Percentiles rank a stretch among this genome's conserved stretches.
Conservation (phyloP, 1,140 invertebrate genomes). For the Protaetia brevitarsis region DNA sequence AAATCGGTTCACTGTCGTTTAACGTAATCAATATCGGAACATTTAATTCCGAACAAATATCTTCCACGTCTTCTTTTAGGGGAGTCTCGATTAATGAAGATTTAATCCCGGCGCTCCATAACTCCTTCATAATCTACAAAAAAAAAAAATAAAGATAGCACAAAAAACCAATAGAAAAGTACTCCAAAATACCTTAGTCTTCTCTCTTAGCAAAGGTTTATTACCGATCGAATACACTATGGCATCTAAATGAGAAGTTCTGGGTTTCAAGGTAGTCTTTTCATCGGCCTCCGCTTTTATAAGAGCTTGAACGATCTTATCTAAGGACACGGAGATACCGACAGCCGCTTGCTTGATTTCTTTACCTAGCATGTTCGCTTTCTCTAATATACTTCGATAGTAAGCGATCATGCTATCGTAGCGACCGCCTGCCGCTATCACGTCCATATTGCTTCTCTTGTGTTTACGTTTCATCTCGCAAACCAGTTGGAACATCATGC, state of each 20-base stretch:
- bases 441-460: slow-evolving; percentile 50
- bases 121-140: slow-evolving; percentile 47
- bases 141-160: not conserved
- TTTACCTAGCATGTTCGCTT: slow-evolving; percentile 35
- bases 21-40: slow-evolving; percentile 67
- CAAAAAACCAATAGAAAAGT: slow-evolving; percentile 14
- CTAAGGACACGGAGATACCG: slow-evolving; percentile 72
- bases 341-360: slow-evolving; percentile 60
- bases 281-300: slow-evolving; percentile 49
- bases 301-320: slow-evolving; percentile 62
- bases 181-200: slow-evolving; percentile 58
- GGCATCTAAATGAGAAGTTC: slow-evolving; percentile 56
- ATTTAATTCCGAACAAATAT: slow-evolving; percentile 60
- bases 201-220: slow-evolving; percentile 60
- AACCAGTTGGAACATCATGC: slow-evolving; percentile 70
- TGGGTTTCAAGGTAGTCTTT: slow-evolving; percentile 35
- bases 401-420: slow-evolving; percentile 52
- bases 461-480: slow-evolving; percentile 61
- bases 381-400: slow-evolving; percentile 44
- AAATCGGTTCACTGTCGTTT: slow-evolving; percentile 62
- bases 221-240: slow-evolving; percentile 63
- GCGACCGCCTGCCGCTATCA: slow-evolving; percentile 51
- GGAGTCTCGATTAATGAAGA: slow-evolving; percentile 48
- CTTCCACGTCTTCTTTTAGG: slow-evolving; percentile 65
- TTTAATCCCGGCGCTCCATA: slow-evolving; percentile 51